Percentiles rank a stretch among this genome's conserved stretches.
Evolutionary conservation across 2,113 vertebrate species (phyloP).

Genomic region (Lanius collurio): DNA sequence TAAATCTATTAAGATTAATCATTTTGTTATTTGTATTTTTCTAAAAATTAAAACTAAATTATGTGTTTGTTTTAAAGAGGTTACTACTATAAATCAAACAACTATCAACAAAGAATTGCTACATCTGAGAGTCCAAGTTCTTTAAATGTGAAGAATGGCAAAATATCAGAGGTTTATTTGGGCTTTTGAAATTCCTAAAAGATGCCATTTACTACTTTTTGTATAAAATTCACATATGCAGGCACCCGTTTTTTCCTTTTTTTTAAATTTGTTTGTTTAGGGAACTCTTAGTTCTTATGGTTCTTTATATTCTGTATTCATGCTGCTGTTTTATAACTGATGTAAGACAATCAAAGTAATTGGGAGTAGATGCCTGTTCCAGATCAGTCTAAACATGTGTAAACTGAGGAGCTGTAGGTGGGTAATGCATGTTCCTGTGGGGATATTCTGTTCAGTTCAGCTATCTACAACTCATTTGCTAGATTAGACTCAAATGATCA

Average conservation of each 20-base stretch:
- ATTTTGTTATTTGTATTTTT: not conserved
- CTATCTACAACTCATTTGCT: no score
- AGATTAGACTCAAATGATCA: not conserved
- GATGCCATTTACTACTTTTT: not conserved
- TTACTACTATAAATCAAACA: not conserved
- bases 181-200: not conserved
- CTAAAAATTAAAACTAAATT: not conserved
- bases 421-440: not conserved
- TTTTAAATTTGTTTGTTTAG: not conserved
- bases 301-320: not conserved
- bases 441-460: not conserved
- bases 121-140: not conserved
- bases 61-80: not conserved
- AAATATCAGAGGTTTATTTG: not conserved
- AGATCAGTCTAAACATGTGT: not conserved
- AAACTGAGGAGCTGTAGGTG: no score
- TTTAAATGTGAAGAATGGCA: not conserved
- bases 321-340: not conserved
- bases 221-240: not conserved
- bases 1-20: not conserved
- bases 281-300: not conserved
- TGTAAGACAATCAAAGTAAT: not conserved
- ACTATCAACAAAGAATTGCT: not conserved
- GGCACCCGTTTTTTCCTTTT: accelerated
- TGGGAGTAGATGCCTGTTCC: not conserved